phyloP scores from a whole-genome alignment of 92 coral and sea anemone genomes.

The Bergia sp. region DNA sequence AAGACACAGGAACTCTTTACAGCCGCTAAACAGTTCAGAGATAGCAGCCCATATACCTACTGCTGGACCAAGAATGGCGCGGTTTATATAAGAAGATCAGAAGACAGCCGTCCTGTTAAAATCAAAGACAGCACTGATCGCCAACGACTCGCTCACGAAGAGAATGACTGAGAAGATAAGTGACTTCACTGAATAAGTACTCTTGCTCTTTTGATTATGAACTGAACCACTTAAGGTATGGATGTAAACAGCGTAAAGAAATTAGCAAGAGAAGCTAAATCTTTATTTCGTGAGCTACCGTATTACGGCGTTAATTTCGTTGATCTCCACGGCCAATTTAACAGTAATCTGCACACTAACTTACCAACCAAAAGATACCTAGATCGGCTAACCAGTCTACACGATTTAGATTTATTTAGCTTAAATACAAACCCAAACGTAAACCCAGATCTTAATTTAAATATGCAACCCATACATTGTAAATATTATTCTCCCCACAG shows the following conservation, averaged over 20 bases:
- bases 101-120: constrained; percentile 13
- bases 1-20: background rate
- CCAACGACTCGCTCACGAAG: constrained; percentile 27
- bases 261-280: background rate
- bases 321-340: constrained; percentile 38
- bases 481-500: background rate
- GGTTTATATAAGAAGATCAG: constrained; percentile 23
- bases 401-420: constrained; percentile 33
- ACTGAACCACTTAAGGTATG: background rate
- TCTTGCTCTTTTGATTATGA: background rate
- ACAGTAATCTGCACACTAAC: constrained; percentile 4
- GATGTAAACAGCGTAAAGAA: background rate
- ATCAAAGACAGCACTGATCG: constrained; percentile 33
- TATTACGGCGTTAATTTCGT: constrained; percentile 24
- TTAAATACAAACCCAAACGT: background rate
- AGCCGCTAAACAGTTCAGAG: constrained; percentile 3
- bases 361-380: constrained; percentile 45
- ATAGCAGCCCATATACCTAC: background rate
- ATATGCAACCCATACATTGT: background rate
- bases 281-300: constrained; percentile 29
- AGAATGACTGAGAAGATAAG: background rate
- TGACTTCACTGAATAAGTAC: background rate
- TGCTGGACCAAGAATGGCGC: constrained; percentile 29
- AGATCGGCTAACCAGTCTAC: constrained; percentile 37
- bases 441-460: background rate